Conservation (phyloP, 1,140 invertebrate genomes). For the Drosophila albomicans region DNA sequence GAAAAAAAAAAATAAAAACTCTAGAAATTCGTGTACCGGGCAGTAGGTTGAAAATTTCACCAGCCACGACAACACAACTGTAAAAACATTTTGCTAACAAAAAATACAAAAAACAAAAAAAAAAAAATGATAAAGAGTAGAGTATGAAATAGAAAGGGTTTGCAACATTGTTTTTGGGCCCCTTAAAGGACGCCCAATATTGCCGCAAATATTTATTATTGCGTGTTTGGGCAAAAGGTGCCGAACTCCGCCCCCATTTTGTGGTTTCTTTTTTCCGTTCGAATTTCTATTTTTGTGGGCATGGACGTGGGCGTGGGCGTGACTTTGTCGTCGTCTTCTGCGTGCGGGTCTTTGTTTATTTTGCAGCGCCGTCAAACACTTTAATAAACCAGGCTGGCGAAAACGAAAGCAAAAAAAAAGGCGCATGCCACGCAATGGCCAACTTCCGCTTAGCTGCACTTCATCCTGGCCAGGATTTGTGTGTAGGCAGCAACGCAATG, state of each 20-base stretch:
- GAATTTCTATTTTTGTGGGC: too few relatives aligned
- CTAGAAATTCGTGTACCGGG: conserved; percentile 59
- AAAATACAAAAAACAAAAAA: conserved; percentile 4
- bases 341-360: conserved; percentile 58
- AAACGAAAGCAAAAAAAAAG: conserved; percentile 56
- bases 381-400: conserved; percentile 64
- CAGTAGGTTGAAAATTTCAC: not conserved
- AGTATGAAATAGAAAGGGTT: conserved; percentile 12
- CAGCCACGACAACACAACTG: conserved; percentile 8
- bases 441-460: conserved; percentile 68
- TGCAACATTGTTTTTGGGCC: not conserved
- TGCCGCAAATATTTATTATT: conserved; percentile 76
- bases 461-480: conserved; percentile 27
- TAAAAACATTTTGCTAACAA: conserved; percentile 7
- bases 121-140: not conserved
- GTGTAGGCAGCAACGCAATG: conserved; percentile 14
- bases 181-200: conserved; percentile 50
- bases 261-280: too few relatives aligned
- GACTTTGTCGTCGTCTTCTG: conserved; percentile 43
- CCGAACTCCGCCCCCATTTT: not conserved
- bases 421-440: conserved; percentile 50
- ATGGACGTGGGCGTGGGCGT: conserved; percentile 26
- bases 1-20: conserved; percentile 34
- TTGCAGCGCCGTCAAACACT: conserved; percentile 58
- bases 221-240: conserved; percentile 46